phyloP scores from a whole-genome alignment of 2,113 vertebrate genomes.

The Neolamprologus modestus region DNA sequence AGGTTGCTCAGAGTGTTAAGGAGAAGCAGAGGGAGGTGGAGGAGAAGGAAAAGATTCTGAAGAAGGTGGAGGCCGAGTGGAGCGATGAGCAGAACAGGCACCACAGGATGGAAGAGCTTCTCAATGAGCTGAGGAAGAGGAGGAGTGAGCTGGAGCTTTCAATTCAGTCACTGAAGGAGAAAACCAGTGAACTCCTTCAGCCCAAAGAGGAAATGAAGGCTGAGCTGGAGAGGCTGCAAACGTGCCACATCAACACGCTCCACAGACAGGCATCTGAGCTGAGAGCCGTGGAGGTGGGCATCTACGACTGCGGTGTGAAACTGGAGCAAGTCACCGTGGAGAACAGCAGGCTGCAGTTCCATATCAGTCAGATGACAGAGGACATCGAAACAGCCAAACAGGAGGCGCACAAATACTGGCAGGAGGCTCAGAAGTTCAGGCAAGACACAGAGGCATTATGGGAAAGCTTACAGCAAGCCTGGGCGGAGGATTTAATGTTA shows the following conservation, averaged over 20 bases:
- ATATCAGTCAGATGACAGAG: slow-evolving; percentile 11
- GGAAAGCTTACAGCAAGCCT: slow-evolving; percentile 4
- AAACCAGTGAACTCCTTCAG: slow-evolving; percentile 4
- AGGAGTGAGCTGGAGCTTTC: slow-evolving; percentile 6
- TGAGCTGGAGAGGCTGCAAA: slow-evolving; percentile 1
- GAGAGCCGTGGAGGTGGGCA: slow-evolving; percentile 19
- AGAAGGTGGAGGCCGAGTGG: slow-evolving; percentile 28
- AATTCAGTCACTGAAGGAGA: background rate
- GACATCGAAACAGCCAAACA: background rate
- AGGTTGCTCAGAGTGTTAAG: background rate
- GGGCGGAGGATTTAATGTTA: background rate
- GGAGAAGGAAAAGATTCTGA: slow-evolving; percentile 20
- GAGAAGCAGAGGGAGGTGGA: slow-evolving; percentile 42
- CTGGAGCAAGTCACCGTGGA: slow-evolving; percentile 51
- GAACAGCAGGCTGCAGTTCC: slow-evolving; percentile 55
- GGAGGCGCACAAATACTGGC: background rate
- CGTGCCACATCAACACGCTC: background rate
- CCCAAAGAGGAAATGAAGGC: slow-evolving; percentile 34
- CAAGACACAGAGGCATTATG: background rate
- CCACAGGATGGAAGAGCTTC: background rate
- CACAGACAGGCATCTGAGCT: slow-evolving; percentile 23
- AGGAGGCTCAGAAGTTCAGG: background rate
- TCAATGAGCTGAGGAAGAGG: background rate
- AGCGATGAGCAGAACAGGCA: background rate
- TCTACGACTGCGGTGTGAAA: slow-evolving; percentile 31